phyloP scores from a whole-genome alignment of 2,888 invertebrate species.

The Stenurella melanura region DNA sequence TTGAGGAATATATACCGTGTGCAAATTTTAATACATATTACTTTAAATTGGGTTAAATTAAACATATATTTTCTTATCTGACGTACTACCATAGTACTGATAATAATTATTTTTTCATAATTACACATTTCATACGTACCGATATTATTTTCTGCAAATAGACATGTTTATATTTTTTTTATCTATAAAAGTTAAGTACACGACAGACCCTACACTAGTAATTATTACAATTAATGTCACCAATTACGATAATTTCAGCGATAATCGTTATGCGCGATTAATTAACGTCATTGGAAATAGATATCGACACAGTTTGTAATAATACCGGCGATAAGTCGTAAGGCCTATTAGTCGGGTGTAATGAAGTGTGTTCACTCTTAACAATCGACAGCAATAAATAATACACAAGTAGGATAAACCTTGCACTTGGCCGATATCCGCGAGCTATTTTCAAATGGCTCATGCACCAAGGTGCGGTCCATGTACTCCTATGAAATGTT shows the following conservation, averaged over 20 bases:
- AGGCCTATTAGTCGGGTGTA: constrained; percentile 36
- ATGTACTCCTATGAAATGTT: not conserved
- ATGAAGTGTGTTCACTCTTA: constrained; percentile 11
- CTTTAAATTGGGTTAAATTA: too few relatives aligned
- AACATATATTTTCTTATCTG: too few relatives aligned
- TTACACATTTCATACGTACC: too few relatives aligned
- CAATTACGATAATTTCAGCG: constrained; percentile 31
- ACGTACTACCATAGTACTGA: too few relatives aligned
- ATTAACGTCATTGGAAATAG: constrained; percentile 18
- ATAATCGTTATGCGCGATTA: constrained; percentile 23
- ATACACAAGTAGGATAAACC: constrained; percentile 13
- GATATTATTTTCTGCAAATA: too few relatives aligned
- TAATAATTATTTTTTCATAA: too few relatives aligned
- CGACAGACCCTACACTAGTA: too few relatives aligned
- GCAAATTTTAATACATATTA: too few relatives aligned
- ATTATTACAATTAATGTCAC: constrained; percentile 20
- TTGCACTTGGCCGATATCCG: constrained; percentile 31
- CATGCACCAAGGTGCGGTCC: not conserved
- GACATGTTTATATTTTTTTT: too few relatives aligned
- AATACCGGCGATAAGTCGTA: constrained; percentile 26
- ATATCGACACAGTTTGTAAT: constrained; percentile 9
- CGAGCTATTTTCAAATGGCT: not conserved
- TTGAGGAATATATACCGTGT: too few relatives aligned
- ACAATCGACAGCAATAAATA: constrained; percentile 29
- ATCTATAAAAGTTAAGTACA: too few relatives aligned